Evolutionary conservation across 2,888 invertebrate species (phyloP).

Genomic region (Gandaritis pyraliata): DNA sequence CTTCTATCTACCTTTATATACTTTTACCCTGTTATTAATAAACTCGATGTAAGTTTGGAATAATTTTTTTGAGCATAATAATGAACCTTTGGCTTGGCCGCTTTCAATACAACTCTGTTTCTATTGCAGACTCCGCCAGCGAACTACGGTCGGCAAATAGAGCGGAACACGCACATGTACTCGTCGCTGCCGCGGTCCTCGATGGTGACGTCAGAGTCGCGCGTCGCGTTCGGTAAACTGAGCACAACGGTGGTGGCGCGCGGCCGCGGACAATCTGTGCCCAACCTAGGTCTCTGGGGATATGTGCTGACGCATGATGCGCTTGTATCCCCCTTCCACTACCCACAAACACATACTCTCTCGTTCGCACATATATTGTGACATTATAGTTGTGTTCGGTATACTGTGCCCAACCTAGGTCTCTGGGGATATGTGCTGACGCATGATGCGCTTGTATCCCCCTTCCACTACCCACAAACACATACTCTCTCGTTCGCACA

Average conservation of each 20-base stretch:
- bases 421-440: constrained; percentile 51
- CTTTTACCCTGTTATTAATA: too few relatives aligned
- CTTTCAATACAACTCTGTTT: neutral
- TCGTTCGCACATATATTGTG: constrained; percentile 76
- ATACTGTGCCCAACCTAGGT: constrained; percentile 97
- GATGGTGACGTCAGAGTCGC: constrained; percentile 81
- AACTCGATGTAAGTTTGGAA: too few relatives aligned
- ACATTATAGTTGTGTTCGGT: constrained; percentile 86
- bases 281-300: constrained; percentile 91
- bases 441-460: constrained; percentile 26
- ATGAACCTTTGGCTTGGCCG: too few relatives aligned
- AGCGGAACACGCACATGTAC: constrained; percentile 87
- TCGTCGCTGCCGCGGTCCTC: constrained; percentile 91
- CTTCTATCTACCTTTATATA: too few relatives aligned
- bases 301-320: constrained; percentile 24
- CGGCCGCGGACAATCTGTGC: constrained; percentile 93
- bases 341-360: constrained; percentile 66
- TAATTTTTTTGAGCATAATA: too few relatives aligned
- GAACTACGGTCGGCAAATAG: constrained; percentile 89
- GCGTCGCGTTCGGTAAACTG: constrained; percentile 90
- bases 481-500: constrained; percentile 60
- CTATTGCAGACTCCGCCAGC: constrained; percentile 89
- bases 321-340: constrained; percentile 38
- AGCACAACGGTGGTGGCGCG: constrained; percentile 49
- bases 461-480: neutral